Evolutionary conservation across 2,113 vertebrate genomes (phyloP).

Genomic region (Brachyhypopomus gauderio): DNA sequence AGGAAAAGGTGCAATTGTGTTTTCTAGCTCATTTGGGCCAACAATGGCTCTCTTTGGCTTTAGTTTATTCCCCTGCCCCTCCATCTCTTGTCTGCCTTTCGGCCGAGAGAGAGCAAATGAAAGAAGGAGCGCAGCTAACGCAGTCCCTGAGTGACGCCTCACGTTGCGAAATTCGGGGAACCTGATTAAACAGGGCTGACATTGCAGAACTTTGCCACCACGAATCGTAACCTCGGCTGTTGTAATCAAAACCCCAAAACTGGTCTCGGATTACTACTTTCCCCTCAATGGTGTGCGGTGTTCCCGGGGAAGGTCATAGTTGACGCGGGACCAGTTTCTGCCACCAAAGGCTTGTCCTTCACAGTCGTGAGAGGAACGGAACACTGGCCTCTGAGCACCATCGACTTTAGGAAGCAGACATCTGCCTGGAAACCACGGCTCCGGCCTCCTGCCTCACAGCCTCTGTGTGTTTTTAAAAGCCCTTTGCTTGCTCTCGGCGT

Average conservation of each 20-base stretch:
- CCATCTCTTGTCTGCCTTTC: constrained; percentile 45
- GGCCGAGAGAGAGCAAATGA: constrained; percentile 41
- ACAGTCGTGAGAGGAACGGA: background rate
- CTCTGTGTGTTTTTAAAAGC: constrained; percentile 54
- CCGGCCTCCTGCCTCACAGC: constrained; percentile 58
- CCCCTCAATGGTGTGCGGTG: background rate
- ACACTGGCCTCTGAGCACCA: constrained; percentile 6
- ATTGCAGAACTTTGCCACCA: background rate
- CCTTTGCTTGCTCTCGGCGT: constrained; percentile 46
- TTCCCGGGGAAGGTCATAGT: background rate
- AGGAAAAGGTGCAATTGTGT: constrained; percentile 76
- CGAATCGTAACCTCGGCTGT: constrained; percentile 35
- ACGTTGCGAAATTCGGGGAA: constrained; percentile 18
- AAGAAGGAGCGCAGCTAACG: background rate
- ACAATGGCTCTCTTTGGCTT: constrained; percentile 54
- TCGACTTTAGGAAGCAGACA: constrained; percentile 49
- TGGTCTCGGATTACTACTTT: constrained; percentile 18
- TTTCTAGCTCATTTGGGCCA: constrained; percentile 80
- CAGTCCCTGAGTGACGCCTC: background rate
- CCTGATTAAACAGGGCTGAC: background rate
- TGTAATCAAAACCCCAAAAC: constrained; percentile 1
- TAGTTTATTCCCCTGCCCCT: background rate
- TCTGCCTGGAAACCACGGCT: constrained; percentile 57
- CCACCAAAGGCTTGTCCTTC: constrained; percentile 38
- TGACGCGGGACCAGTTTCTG: background rate